Conservation (phyloP, 2,797 vertebrate species). For the Arremon aurantiirostris region DNA sequence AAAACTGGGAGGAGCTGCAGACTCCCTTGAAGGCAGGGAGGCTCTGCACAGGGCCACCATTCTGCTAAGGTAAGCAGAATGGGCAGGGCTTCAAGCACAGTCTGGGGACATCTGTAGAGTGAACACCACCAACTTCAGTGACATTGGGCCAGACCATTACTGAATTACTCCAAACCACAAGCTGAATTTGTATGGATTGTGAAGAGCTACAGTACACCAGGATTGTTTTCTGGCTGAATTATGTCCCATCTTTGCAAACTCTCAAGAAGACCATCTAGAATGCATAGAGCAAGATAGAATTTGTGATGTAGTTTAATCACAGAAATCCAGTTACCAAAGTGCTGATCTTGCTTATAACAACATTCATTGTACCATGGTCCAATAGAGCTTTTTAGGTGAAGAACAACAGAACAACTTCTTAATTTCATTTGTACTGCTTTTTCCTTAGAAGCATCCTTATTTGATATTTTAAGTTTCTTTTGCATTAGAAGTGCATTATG, state of each 20-base stretch:
- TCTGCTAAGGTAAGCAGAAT: neutral
- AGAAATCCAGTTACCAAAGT: neutral
- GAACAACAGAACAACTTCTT: neutral
- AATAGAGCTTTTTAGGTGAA: neutral
- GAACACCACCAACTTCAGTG: neutral
- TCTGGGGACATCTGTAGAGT: neutral
- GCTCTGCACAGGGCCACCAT: neutral
- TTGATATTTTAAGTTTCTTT: neutral
- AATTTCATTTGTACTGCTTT: neutral
- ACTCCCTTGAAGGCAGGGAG: neutral
- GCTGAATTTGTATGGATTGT: neutral
- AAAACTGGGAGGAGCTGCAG: neutral
- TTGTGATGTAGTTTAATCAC: neutral
- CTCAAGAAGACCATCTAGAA: neutral
- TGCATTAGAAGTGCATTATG: neutral
- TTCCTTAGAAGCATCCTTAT: neutral
- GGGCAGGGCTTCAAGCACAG: neutral
- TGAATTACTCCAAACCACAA: neutral
- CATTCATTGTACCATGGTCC: neutral
- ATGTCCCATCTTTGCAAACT: neutral
- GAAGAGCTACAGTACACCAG: neutral
- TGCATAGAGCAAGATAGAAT: neutral
- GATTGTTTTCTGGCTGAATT: neutral
- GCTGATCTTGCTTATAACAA: neutral
- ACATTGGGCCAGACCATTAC: neutral